These are phyloP conservation scores for Formica aserva DNA, from an alignment of 2,888 invertebrate species.

Conservation along the genomic window DNA sequence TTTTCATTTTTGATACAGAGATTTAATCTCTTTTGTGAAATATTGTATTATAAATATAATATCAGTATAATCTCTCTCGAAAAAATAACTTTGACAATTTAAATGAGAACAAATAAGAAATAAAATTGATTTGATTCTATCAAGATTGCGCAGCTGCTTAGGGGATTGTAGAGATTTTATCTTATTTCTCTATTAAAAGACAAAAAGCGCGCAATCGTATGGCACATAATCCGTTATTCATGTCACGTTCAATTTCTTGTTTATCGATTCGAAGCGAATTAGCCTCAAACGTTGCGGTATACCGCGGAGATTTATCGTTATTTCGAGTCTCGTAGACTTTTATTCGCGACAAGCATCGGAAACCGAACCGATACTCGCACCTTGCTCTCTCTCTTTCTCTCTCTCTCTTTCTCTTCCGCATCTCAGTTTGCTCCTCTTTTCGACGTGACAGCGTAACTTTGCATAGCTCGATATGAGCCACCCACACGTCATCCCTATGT, in stretches of 20 bases:
- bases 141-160: not conserved
- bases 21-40: not conserved
- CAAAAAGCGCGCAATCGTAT: constrained; percentile 19
- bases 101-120: not conserved
- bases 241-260: constrained; percentile 63
- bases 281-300: constrained; percentile 57
- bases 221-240: constrained; percentile 36
- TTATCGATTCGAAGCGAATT: constrained; percentile 68
- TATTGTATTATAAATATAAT: not conserved
- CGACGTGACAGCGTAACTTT: constrained; percentile 70
- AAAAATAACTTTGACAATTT: not conserved
- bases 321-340: constrained; percentile 68
- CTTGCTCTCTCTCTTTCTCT: constrained; percentile 36
- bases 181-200: constrained; percentile 26
- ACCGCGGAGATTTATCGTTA: constrained; percentile 69
- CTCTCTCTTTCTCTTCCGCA: not conserved
- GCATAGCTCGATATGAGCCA: constrained; percentile 72
- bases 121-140: not conserved
- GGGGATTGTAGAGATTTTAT: not conserved
- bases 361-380: constrained; percentile 65
- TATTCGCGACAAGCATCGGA: constrained; percentile 61
- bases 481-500: constrained; percentile 72
- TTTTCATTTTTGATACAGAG: not conserved
- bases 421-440: constrained; percentile 1
- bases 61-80: not conserved